Conservation (phyloP, 2,888 invertebrate genomes). For the Philereme vetulata region DNA sequence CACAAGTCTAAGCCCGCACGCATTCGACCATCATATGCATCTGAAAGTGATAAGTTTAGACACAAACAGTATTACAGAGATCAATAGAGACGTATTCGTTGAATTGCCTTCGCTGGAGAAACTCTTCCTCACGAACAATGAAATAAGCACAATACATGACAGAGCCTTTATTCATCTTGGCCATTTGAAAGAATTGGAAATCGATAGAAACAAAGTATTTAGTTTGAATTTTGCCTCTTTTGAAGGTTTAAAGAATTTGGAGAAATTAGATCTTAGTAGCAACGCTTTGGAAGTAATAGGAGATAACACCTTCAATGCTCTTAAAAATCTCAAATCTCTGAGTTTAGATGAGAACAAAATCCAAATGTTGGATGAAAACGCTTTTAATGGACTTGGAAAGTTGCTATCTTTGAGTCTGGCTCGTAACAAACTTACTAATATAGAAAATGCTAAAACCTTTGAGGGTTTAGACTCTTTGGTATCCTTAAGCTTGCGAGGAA, state of each 20-base stretch:
- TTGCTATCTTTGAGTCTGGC: slow-evolving; percentile 63
- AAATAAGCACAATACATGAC: slow-evolving; percentile 92
- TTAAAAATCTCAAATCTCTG: slow-evolving; percentile 57
- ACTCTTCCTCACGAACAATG: slow-evolving; percentile 92
- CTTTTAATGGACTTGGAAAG: slow-evolving; percentile 65
- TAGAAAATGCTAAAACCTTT: slow-evolving; percentile 64
- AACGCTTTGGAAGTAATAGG: slow-evolving; percentile 90
- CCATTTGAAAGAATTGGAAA: slow-evolving; percentile 89
- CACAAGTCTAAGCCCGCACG: slow-evolving; percentile 83
- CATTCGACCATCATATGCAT: slow-evolving; percentile 87
- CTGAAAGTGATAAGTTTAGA: slow-evolving; percentile 87
- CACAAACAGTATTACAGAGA: slow-evolving; percentile 88
- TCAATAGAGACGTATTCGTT: slow-evolving; percentile 89
- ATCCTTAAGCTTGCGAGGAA: slow-evolving; percentile 64
- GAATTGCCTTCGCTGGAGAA: slow-evolving; percentile 87
- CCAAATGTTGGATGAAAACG: slow-evolving; percentile 74
- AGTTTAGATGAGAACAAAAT: slow-evolving; percentile 74
- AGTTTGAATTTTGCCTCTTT: slow-evolving; percentile 90
- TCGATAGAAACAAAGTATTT: slow-evolving; percentile 89
- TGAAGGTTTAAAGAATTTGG: slow-evolving; percentile 87
- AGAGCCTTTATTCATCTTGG: slow-evolving; percentile 89
- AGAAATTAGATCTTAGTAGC: slow-evolving; percentile 87
- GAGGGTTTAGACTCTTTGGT: slow-evolving; percentile 56
- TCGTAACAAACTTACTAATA: slow-evolving; percentile 59
- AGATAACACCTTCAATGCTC: slow-evolving; percentile 87